A percentile compares a stretch with the other conserved stretches of the same genome.
Conservation (phyloP, 2,113 vertebrate species). For the Lucifuga dentata region DNA sequence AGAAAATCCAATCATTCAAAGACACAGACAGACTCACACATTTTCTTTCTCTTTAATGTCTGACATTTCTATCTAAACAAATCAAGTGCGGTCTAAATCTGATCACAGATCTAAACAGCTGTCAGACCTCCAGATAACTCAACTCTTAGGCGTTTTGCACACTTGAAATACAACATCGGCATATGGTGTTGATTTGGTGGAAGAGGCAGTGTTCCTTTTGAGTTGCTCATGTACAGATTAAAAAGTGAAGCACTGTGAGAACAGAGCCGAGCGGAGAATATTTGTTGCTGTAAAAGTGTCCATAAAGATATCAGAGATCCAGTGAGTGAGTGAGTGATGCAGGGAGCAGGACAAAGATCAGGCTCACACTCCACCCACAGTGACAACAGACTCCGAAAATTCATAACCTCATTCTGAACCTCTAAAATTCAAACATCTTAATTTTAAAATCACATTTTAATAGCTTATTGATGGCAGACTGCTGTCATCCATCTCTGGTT, state of each 20-base stretch:
- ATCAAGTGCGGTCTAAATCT: constrained; percentile 28
- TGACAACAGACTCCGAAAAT: neutral
- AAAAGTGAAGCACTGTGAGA: constrained; percentile 25
- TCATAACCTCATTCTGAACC: constrained; percentile 34
- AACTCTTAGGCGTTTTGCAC: constrained; percentile 6
- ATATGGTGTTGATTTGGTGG: constrained; percentile 51
- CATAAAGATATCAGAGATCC: neutral
- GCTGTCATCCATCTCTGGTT: constrained; percentile 28
- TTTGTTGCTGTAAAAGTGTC: constrained; percentile 20
- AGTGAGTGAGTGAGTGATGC: constrained; percentile 10
- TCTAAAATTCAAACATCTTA: neutral
- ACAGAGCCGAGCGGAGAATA: constrained; percentile 14
- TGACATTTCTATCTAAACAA: constrained; percentile 41
- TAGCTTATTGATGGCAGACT: constrained; percentile 13
- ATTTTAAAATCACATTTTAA: neutral
- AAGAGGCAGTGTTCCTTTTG: neutral
- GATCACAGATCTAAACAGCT: constrained; percentile 51
- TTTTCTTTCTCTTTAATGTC: constrained; percentile 39
- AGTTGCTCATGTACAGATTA: constrained; percentile 13
- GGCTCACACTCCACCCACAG: neutral
- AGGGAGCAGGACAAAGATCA: neutral
- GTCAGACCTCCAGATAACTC: constrained; percentile 37
- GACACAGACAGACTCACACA: constrained; percentile 16
- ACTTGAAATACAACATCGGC: constrained; percentile 35
- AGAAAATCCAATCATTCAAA: constrained; percentile 40